phyloP scores from a whole-genome alignment of 1,140 invertebrate species.

The Chelonus insularis region DNA sequence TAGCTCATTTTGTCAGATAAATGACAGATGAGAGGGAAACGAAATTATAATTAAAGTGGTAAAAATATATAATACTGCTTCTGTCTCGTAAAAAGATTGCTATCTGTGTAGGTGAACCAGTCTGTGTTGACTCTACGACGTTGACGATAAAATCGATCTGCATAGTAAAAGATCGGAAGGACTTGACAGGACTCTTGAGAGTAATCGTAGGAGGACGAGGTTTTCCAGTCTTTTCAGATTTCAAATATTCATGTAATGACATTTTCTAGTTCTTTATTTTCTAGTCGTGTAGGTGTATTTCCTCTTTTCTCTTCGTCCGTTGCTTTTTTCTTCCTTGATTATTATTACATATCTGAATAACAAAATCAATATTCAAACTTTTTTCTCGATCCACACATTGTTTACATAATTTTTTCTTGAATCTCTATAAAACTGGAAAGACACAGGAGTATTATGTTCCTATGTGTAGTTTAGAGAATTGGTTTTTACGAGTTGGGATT shows the following conservation, averaged over 20 bases:
- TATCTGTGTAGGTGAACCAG: slow-evolving; percentile 57
- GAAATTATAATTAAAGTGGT: background rate
- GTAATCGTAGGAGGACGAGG: slow-evolving; percentile 42
- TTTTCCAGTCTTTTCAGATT: slow-evolving; percentile 29
- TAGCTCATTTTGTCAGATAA: background rate
- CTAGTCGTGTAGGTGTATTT: too few relatives aligned
- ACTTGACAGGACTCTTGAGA: slow-evolving; percentile 31
- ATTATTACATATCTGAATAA: too few relatives aligned
- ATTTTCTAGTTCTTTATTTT: background rate
- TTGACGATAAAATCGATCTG: slow-evolving; percentile 18
- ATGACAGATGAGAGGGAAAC: background rate
- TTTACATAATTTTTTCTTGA: too few relatives aligned
- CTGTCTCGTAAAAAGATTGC: background rate
- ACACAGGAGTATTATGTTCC: too few relatives aligned
- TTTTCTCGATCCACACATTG: too few relatives aligned
- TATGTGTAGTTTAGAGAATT: too few relatives aligned
- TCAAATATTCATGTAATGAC: too few relatives aligned
- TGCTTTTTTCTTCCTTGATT: too few relatives aligned
- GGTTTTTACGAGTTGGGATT: too few relatives aligned
- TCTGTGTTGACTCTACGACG: slow-evolving; percentile 32
- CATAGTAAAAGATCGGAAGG: slow-evolving; percentile 15
- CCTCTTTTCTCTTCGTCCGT: too few relatives aligned
- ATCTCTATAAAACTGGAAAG: too few relatives aligned
- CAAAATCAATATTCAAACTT: too few relatives aligned
- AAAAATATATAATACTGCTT: background rate